Evolutionary conservation across 2,888 invertebrate species (phyloP), one percentile per base, ranked within the genome.

Genomic region (Chloroclysta siterata): DNA sequence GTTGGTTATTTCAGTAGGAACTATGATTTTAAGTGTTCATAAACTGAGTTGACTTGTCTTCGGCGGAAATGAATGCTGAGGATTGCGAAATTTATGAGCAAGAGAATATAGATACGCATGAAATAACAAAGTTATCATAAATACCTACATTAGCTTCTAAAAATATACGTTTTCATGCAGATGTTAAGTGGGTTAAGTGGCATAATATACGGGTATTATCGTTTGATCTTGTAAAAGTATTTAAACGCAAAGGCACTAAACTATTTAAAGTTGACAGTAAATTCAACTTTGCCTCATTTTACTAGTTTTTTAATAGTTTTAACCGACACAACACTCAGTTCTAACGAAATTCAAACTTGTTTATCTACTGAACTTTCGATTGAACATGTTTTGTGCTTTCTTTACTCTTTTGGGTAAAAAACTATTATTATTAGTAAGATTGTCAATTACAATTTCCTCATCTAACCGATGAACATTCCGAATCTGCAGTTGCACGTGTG

Each of bases 401-500:
- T 42, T 5, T n/a, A 42, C n/a, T 5, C 3, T 42, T n/a, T 6
- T 42, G 42, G n/a, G n/a, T 42, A n/a, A 42, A 42, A 42, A 14
- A 2, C 22, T 2, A 22, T 22, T 22, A 22, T 22, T 22, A 2
- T 22, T 22, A 22, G 22, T 2, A 22, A 22, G 22, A 22, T 2
- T 22, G 22, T 22, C 22, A 22, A 22, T 3, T 22, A 60, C 60
- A 54, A 51, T 60, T 60, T 60, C 60, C 50, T 60, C 54, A 60
- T 55, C 44, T 29, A 33, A 14, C 11, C 59, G 28, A 63, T 54
- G 36, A 60, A 41, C 50, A 57, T 61, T 58, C 47, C 10, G 17
- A 44, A 54, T 53, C 47, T 47, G 57, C 54, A 58, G 60, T 60
- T 67, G 74, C 74, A 71, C 73, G 73, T 72, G 73, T 66, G 72